A percentile compares a stretch with the other conserved stretches of the same genome.
phyloP scores from a whole-genome alignment of 2,113 vertebrate genomes.

The Cephalopholis sonnerati region DNA sequence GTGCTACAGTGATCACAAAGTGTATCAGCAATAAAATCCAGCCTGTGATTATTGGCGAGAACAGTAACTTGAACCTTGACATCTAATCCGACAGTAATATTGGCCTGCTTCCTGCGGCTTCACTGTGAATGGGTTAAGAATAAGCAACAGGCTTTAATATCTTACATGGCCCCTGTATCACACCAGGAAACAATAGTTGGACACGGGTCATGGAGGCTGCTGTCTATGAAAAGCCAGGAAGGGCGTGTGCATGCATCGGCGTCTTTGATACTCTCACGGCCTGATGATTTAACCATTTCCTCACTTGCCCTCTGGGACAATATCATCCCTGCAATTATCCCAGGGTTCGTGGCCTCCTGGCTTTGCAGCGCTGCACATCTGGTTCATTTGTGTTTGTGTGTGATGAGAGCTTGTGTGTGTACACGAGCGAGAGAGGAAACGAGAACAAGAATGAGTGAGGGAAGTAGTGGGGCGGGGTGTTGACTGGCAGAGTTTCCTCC shows the following conservation, averaged over 20 bases:
- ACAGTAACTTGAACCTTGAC: slow-evolving; percentile 26
- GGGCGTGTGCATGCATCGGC: slow-evolving; percentile 1
- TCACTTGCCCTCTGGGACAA: slow-evolving; percentile 41
- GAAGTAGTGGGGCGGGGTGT: slow-evolving; percentile 4
- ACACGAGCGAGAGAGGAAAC: slow-evolving; percentile 2
- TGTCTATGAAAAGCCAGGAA: slow-evolving; percentile 28
- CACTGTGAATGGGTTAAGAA: slow-evolving; percentile 29
- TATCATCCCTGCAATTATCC: slow-evolving; percentile 54
- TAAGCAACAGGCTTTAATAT: slow-evolving; percentile 24
- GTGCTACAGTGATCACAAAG: slow-evolving; percentile 7
- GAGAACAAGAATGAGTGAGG: slow-evolving; percentile 1
- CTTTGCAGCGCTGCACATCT: slow-evolving; percentile 61
- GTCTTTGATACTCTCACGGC: slow-evolving; percentile 44
- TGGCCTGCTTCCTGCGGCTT: slow-evolving; percentile 28
- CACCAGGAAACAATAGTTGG: slow-evolving; percentile 62
- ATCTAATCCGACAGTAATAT: slow-evolving; percentile 13
- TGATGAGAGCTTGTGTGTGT: slow-evolving; percentile 19
- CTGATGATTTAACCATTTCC: slow-evolving; percentile 54
- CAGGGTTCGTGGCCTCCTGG: slow-evolving; percentile 30
- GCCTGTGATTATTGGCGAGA: slow-evolving; percentile 20
- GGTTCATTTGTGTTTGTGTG: slow-evolving; percentile 49
- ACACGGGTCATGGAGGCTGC: slow-evolving; percentile 16
- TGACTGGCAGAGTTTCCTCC: slow-evolving; percentile 53
- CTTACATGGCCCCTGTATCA: slow-evolving; percentile 21
- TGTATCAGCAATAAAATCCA: slow-evolving; percentile 16